These are phyloP conservation scores for Dinocampus coccinellae DNA, from an alignment of 2,888 invertebrate species.

Conservation along the genomic window DNA sequence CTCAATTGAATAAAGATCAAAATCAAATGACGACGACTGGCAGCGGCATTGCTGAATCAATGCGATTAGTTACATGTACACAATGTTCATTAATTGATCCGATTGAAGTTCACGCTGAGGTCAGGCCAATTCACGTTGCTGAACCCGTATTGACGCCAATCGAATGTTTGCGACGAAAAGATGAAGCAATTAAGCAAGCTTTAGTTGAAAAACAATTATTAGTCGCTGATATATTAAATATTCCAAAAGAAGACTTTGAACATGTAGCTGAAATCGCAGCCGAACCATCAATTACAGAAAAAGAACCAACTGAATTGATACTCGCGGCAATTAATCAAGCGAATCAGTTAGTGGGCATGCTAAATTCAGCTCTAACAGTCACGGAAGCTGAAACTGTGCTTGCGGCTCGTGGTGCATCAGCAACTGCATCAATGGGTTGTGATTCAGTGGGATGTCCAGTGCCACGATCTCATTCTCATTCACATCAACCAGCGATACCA, in stretches of 20 bases:
- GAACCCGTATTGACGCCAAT: conserved; percentile 84
- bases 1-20: conserved; percentile 39
- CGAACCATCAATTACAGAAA: conserved; percentile 71
- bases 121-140: conserved; percentile 81
- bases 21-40: conserved; percentile 42
- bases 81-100: conserved; percentile 78
- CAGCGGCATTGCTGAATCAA: conserved; percentile 64
- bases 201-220: conserved; percentile 81
- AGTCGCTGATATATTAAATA: conserved; percentile 82
- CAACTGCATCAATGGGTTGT: conserved; percentile 60
- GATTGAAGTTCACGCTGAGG: conserved; percentile 80
- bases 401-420: conserved; percentile 69
- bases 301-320: conserved; percentile 78
- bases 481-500: conserved; percentile 73
- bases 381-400: conserved; percentile 73
- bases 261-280: conserved; percentile 75
- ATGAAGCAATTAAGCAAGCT: conserved; percentile 78
- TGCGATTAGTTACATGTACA: conserved; percentile 73
- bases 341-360: conserved; percentile 72
- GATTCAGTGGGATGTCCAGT: conserved; percentile 68
- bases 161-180: conserved; percentile 81
- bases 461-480: conserved; percentile 63
- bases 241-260: conserved; percentile 79
- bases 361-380: conserved; percentile 73
- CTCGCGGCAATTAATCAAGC: conserved; percentile 80